Evolutionary conservation across 1,140 invertebrate genomes (phyloP), one percentile per base, ranked within the genome.

Genomic region (Pissodes strobi): DNA sequence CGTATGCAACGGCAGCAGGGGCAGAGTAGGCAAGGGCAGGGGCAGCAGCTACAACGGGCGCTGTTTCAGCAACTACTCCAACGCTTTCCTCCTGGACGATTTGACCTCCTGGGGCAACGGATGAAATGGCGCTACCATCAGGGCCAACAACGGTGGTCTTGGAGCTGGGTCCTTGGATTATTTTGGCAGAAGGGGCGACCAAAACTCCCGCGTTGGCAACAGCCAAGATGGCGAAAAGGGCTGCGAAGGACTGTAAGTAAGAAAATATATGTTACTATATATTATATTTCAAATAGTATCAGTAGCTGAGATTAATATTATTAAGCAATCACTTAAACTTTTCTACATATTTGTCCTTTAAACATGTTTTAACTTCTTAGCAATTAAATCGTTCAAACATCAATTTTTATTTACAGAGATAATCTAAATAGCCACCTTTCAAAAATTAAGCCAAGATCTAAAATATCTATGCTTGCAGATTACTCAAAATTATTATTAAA

Each of bases 81-180:
- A 43, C 27, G 19, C n/a, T 25, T 27, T 57, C 58, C 19, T 69
- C 69, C 9, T 64, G 38, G 10, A 71, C 49, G 49, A 71, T 69
- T 49, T 63, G 48, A 38, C 69, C 71, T 37, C 64, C 71, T 19
- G 64, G 68, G 19, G 62, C 61, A 18, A 61, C 67, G 15, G 70
- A 62, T 8, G 58, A 62, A 25, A 72, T 70, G 2, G 62, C 27
- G 17, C 70, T 70, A 25, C 70, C 70, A 30, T 72, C 71, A 12
- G 71, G 69, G 17, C 71, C 71, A 1, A 66, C 49, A 10, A 72
- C 30, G 15, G 52, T 69, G 34, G 67, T 63, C 27, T 64, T 69
- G 25, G 48, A 43, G 41, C 69, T 67, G 0, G 71, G 71, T 45
- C 67, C 71, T 66, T 72, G 71, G 17, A 72, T 58, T 27, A 71